Evolutionary conservation across 2,797 vertebrate species (phyloP).

Genomic region (Darevskia nairensis): DNA sequence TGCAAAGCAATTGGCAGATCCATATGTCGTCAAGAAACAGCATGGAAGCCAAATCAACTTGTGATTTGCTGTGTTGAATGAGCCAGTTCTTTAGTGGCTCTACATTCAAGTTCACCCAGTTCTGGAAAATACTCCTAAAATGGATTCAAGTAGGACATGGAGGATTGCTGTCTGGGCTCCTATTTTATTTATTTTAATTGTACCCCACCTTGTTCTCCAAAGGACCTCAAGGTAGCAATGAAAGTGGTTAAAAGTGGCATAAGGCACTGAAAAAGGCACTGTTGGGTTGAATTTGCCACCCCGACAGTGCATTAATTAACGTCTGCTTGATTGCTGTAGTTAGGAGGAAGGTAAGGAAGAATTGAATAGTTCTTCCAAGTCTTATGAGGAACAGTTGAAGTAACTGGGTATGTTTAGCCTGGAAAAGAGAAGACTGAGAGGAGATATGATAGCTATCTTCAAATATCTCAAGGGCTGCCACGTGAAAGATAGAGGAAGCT

Average conservation of each 20-base stretch:
- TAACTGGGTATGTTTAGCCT: too few species aligned
- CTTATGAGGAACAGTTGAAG: too few species aligned
- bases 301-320: background rate
- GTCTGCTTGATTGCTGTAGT: fast-evolving
- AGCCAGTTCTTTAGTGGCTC: background rate
- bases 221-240: background rate
- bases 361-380: background rate
- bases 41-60: background rate
- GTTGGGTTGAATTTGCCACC: background rate
- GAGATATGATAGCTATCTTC: too few species aligned
- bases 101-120: background rate
- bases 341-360: background rate
- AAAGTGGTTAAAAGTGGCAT: background rate
- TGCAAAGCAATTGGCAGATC: background rate
- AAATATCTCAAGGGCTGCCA: too few species aligned
- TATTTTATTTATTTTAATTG: background rate
- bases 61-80: background rate
- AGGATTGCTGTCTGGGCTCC: background rate
- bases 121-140: background rate
- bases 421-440: too few species aligned
- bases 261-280: background rate
- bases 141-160: background rate
- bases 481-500: too few species aligned
- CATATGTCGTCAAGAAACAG: background rate
- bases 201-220: too few species aligned